phyloP scores from a whole-genome alignment of 2,888 invertebrate species.

The Biston betularia region DNA sequence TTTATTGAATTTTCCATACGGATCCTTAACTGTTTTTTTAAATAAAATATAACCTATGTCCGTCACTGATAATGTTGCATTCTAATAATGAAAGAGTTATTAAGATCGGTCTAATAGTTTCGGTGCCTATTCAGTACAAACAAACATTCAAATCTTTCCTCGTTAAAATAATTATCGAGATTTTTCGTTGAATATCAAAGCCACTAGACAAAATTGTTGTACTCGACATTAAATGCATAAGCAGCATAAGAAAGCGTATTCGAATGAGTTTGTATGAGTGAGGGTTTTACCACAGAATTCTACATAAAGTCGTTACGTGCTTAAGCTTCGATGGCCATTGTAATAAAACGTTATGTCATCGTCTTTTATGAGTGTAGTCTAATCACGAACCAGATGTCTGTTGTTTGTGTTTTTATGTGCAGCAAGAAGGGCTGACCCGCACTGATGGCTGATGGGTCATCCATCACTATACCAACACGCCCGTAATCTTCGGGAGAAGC shows the following conservation, averaged over 20 bases:
- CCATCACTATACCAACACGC: conserved; percentile 36
- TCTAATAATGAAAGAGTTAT: too few species aligned
- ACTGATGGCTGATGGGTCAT: conserved; percentile 29
- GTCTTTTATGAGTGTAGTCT: conserved; percentile 30
- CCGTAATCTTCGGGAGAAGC: conserved; percentile 37
- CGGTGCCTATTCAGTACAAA: too few species aligned
- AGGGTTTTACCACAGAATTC: conserved; percentile 40
- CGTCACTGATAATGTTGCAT: too few species aligned
- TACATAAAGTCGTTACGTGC: conserved; percentile 42
- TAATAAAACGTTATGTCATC: conserved; percentile 42
- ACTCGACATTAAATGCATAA: conserved; percentile 44
- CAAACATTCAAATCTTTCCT: too few species aligned
- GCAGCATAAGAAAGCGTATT: conserved; percentile 38
- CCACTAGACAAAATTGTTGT: conserved; percentile 35
- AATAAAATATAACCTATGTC: too few species aligned
- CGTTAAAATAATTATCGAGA: too few species aligned
- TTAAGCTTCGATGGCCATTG: conserved; percentile 44
- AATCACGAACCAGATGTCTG: conserved; percentile 19
- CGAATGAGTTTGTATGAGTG: conserved; percentile 36
- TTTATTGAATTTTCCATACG: too few species aligned
- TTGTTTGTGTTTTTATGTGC: conserved; percentile 23
- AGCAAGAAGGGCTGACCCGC: conserved; percentile 9
- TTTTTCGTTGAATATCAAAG: conserved; percentile 1
- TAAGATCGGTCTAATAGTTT: too few species aligned
- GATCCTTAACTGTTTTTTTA: too few species aligned